Base-by-base conservation (phyloP, 2,797 vertebrate species). In the Chiroxiphia lanceolata region DNA sequence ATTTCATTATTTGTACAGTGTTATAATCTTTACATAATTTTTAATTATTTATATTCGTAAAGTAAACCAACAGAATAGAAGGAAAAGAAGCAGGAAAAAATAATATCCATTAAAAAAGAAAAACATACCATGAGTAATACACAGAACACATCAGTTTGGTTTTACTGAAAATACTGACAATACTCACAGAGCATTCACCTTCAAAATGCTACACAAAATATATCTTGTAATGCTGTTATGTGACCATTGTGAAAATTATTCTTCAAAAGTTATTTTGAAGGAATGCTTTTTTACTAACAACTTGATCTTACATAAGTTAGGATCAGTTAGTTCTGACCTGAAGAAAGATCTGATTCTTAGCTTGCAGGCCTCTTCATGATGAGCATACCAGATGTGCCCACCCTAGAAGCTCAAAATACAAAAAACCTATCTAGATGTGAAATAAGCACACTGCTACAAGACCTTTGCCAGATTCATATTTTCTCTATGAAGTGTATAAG, bases 31-130 rank as follows among this genome's bases (percentile, higher is more conserved):
- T 57, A 38, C 0, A 0, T 33, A 56, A 4, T n/a, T 60, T 8
- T 40, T 81, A 86, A 42, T 81, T 61, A 9, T 79, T 90, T 59
- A 6, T 68, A 26, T 89, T 89, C 92, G n/a, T 87, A 45, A 94
- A 59, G 17, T 67, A 79, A 53, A 21, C 8, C 4, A 67, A 17
- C 4, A 47, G 29, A 68, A 27, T 23, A 64, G 44, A 67, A 76
- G 13, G 26, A 71, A 60, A 85, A 51, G 2, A n/a, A 64, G 9
- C 14, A 76, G n/a, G 11, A 84, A 61, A 85, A 54, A 65, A 4
- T 15, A 44, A 3, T 40, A 25, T 69, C 7, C 77, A 81, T 17
- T 56, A 60, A 45, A 13, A 72, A 83, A 48, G 19, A 60, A 59
- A 18, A 56, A 54, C 8, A 38, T 47, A 15, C 4, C 8, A 10